Percentiles rank a stretch among this genome's conserved stretches.
Evolutionary conservation across 1,140 invertebrate species (phyloP).

Genomic region (Dreissena rostriformis): DNA sequence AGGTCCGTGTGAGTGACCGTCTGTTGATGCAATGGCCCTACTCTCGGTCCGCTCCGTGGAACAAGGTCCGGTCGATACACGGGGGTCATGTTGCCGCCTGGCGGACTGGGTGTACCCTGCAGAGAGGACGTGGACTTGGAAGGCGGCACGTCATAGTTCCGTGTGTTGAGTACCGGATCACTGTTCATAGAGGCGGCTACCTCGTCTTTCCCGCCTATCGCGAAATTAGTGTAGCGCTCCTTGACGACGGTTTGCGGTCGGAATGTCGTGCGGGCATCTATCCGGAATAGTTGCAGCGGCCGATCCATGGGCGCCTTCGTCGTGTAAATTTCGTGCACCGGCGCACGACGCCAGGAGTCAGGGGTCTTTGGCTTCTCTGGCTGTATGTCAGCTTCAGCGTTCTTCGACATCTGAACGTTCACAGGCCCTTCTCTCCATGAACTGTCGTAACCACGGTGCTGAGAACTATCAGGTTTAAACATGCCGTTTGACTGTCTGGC

Average conservation of each 20-base stretch:
- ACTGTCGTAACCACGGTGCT: too few relatives aligned
- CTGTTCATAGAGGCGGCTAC: background rate
- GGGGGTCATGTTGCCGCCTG: background rate
- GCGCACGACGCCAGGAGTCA: background rate
- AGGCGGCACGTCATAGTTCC: background rate
- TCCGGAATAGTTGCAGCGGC: slow-evolving; percentile 19
- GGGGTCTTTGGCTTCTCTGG: too few relatives aligned
- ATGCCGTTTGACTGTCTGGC: too few relatives aligned
- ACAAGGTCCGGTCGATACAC: too few relatives aligned
- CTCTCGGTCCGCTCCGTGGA: too few relatives aligned
- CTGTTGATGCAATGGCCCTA: too few relatives aligned
- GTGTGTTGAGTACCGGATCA: background rate
- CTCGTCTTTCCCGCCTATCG: slow-evolving; percentile 2
- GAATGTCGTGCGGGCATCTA: background rate
- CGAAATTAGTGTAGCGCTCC: slow-evolving; percentile 35
- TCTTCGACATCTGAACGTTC: too few relatives aligned
- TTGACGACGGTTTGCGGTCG: slow-evolving; percentile 9
- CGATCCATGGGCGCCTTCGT: background rate
- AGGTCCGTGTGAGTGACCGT: too few relatives aligned
- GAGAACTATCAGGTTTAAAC: too few relatives aligned
- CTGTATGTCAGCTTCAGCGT: too few relatives aligned
- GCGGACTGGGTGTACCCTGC: background rate
- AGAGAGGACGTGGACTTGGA: background rate
- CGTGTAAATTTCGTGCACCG: background rate
- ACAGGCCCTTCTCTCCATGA: too few relatives aligned